Conservation (phyloP, 2,797 vertebrate species). For the Rhincodon typus region DNA sequence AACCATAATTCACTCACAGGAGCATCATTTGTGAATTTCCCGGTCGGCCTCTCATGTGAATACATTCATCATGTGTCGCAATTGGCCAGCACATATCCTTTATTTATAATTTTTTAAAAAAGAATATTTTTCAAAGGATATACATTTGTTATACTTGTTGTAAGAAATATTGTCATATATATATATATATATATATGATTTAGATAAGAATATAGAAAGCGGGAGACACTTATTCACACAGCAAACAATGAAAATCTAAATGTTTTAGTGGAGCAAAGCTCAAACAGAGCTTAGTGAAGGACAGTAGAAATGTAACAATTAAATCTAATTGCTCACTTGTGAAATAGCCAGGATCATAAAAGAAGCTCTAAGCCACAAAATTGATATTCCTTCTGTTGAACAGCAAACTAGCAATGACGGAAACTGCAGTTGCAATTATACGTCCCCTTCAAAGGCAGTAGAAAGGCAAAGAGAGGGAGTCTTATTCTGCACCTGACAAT, state of each 20-base stretch:
- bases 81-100: background rate
- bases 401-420: background rate
- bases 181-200: no score
- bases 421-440: background rate
- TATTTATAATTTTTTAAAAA: slow-evolving; percentile 1
- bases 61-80: slow-evolving; percentile 28
- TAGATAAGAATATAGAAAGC: no score
- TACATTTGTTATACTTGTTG: background rate
- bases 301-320: background rate
- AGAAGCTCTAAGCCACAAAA: background rate
- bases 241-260: background rate
- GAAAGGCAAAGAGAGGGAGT: background rate
- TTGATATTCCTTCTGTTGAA: background rate
- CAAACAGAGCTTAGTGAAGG: background rate
- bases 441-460: background rate
- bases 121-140: background rate
- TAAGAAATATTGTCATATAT: no score
- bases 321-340: background rate
- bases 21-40: background rate
- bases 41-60: background rate
- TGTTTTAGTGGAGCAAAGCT: background rate
- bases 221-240: no score
- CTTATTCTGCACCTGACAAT: background rate
- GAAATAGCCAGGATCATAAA: background rate
- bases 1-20: background rate